A percentile compares a stretch with the other conserved stretches of the same genome.
Evolutionary conservation across 2,113 vertebrate genomes (phyloP).

Genomic region (Balaeniceps rex): DNA sequence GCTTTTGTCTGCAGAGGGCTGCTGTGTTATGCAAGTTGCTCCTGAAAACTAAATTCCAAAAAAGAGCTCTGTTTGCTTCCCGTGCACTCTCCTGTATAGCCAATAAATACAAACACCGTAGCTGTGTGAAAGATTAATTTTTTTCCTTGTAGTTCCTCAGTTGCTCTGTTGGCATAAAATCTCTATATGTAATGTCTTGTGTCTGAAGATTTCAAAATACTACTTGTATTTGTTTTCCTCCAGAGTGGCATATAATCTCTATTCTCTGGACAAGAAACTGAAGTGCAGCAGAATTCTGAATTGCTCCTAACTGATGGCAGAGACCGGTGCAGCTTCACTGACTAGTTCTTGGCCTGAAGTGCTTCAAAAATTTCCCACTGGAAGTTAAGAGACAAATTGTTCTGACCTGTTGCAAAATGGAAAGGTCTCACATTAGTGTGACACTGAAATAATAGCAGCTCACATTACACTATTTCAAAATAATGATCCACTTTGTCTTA

Average conservation of each 20-base stretch:
- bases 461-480: not conserved
- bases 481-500: not conserved
- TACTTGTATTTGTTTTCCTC: not conserved
- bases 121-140: not conserved
- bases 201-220: not conserved
- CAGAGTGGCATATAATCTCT: not conserved
- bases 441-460: not conserved
- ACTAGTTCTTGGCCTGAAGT: not conserved
- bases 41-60: not conserved
- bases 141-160: not conserved
- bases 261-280: not conserved
- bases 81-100: not conserved
- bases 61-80: not conserved
- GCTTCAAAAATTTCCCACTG: not conserved
- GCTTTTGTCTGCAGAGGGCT: not conserved
- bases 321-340: not conserved
- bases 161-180: not conserved
- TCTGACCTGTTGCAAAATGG: constrained; percentile 30
- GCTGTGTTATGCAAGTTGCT: not conserved
- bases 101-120: not conserved
- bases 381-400: not conserved
- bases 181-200: not conserved
- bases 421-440: not conserved
- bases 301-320: not conserved
- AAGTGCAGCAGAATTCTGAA: not conserved